Percentiles rank a stretch among this genome's conserved stretches.
Evolutionary conservation across 1,140 invertebrate species (phyloP).

Genomic region (Oncopeltus fasciatus): DNA sequence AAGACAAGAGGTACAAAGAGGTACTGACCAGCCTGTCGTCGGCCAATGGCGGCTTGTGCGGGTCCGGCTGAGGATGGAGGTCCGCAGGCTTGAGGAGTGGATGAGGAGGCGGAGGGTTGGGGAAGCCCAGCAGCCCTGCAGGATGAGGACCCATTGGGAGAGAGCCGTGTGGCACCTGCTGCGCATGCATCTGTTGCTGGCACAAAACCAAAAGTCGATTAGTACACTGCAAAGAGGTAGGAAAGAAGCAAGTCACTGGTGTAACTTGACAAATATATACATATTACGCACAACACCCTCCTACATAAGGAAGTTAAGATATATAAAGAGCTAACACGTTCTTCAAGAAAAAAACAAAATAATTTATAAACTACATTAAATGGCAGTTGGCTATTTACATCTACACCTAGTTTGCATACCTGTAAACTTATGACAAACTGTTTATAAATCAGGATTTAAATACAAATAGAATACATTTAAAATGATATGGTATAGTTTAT

Average conservation of each 20-base stretch:
- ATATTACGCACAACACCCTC: background rate
- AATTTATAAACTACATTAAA: too few species aligned
- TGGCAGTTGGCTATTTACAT: too few species aligned
- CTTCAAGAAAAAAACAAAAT: too few species aligned
- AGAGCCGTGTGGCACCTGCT: conserved; percentile 37
- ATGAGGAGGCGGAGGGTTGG: conserved; percentile 24
- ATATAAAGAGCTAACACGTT: too few species aligned
- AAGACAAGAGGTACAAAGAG: too few species aligned
- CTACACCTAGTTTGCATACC: too few species aligned
- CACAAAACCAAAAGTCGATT: background rate
- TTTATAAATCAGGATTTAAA: too few species aligned
- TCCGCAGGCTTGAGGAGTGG: conserved; percentile 24
- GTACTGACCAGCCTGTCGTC: conserved; percentile 26
- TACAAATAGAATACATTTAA: too few species aligned
- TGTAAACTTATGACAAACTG: too few species aligned
- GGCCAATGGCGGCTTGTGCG: conserved; percentile 17
- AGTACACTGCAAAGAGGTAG: too few species aligned
- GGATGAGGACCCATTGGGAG: conserved; percentile 27
- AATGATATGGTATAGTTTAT: too few species aligned
- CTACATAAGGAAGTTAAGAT: too few species aligned
- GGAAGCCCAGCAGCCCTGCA: conserved; percentile 23
- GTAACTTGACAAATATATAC: background rate
- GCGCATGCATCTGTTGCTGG: conserved; percentile 46
- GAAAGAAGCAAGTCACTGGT: background rate
- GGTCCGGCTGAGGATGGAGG: conserved; percentile 16